Base-by-base conservation (phyloP, 2,113 vertebrate species). In the Ancistrus triradiatus region DNA sequence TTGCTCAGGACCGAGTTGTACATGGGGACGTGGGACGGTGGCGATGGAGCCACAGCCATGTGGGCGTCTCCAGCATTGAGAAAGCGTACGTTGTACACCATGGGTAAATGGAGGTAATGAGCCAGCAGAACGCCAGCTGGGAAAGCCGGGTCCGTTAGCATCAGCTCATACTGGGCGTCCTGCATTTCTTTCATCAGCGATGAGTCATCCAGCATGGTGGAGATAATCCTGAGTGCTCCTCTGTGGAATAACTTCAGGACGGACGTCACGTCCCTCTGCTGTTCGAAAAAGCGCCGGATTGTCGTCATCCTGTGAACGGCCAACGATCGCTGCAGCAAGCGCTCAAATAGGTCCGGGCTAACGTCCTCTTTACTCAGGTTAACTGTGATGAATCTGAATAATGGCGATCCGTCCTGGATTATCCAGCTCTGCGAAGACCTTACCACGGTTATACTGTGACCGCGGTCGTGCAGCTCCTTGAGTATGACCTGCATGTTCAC, bases 401-500 rank as follows among this genome's bases (percentile, higher is more conserved):
- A 69, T 18, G 78, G 21, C 1, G 82, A 81, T 3, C 53, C 73
- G 2, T 65, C 67, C 1, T 79, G 73, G 10, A 87, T 81, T 74
- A 78, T 82, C 86, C 82, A 84, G 56, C 84, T 83, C 19, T 77
- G 80, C 9, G 83, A 0, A 2, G 75, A 78, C 31, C 80, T 65
- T 81, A 89, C 28, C 11, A 92, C 81, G 0, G 89, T 91, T 33
- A 91, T 75, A 0, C 77, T 47, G 0, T 93, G 91, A 8, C 85
- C 89, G 14, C 70, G 78, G 9, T 37, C 60, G 18, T 85, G 81
- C 15, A 93, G 86, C 43, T 88, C 78, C 8, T 73, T 42, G 0
- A 96, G 76, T 15, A 92, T 80, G 1, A 71, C 40, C 19, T 86
- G 80, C 73, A 90, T 83, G 74, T 90, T 91, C n/a, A 93, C 51